Evolutionary conservation across 2,888 invertebrate genomes (phyloP).

Genomic region (Tinea trinotella): DNA sequence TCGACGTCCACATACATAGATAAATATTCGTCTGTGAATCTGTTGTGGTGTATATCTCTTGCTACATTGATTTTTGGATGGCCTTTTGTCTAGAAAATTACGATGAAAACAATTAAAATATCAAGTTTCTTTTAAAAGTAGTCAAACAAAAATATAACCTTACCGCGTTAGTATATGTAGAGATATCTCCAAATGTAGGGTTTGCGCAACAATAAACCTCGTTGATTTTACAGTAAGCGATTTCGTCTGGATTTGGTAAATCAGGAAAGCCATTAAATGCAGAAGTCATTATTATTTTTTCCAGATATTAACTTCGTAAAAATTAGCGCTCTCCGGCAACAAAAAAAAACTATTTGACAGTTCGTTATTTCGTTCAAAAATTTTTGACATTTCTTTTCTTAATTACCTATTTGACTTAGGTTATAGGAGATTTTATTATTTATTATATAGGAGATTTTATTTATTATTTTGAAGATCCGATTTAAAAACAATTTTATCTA

Average conservation of each 20-base stretch:
- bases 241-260: constrained; percentile 63
- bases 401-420: no score
- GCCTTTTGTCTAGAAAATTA: constrained; percentile 65
- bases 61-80: constrained; percentile 82
- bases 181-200: constrained; percentile 67
- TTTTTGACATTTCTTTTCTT: not conserved
- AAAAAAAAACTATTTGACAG: constrained; percentile 16
- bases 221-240: constrained; percentile 75
- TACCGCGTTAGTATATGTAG: constrained; percentile 73
- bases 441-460: no score
- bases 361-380: not conserved
- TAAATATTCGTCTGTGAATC: constrained; percentile 71
- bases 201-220: constrained; percentile 74
- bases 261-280: constrained; percentile 66
- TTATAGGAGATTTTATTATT: no score
- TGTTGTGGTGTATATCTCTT: constrained; percentile 72
- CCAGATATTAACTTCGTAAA: constrained; percentile 17
- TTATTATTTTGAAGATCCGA: no score
- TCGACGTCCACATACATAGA: constrained; percentile 73
- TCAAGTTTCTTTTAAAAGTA: no score
- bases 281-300: constrained; percentile 47
- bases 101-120: no score
- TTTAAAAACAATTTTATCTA: no score
- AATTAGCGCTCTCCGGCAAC: constrained; percentile 19
- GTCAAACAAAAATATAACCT: constrained; percentile 43